These are phyloP conservation scores for Parnassius smintheus DNA, from an alignment of 2,888 invertebrate genomes.

Conservation along the genomic window DNA sequence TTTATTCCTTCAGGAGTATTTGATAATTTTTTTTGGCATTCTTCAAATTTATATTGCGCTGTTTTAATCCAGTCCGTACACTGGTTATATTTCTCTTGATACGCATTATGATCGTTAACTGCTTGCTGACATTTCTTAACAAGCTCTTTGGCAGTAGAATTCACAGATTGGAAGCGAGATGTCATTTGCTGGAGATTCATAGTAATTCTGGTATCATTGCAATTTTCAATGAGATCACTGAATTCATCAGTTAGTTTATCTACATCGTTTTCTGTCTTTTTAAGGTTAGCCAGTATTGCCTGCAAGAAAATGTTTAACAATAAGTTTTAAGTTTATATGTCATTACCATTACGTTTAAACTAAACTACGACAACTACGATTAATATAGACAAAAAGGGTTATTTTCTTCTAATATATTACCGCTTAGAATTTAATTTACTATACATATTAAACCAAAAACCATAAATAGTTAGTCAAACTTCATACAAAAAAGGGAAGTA, in stretches of 20 bases:
- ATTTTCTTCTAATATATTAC: slow-evolving; percentile 16
- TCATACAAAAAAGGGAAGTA: slow-evolving; percentile 29
- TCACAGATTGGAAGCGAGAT: slow-evolving; percentile 93
- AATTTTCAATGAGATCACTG: slow-evolving; percentile 90
- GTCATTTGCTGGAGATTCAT: slow-evolving; percentile 94
- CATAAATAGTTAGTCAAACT: slow-evolving; percentile 28
- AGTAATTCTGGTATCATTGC: slow-evolving; percentile 92
- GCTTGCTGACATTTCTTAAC: slow-evolving; percentile 96
- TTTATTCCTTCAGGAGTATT: slow-evolving; percentile 86
- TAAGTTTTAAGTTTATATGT: slow-evolving; percentile 1
- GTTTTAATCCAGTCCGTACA: slow-evolving; percentile 90
- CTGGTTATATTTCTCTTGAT: slow-evolving; percentile 91
- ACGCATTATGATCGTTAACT: slow-evolving; percentile 89
- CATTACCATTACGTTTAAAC: slow-evolving; percentile 45
- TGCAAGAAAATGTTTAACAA: slow-evolving; percentile 56
- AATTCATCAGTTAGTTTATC: slow-evolving; percentile 93
- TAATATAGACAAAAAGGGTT: slow-evolving; percentile 49
- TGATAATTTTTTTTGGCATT: slow-evolving; percentile 83
- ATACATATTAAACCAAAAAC: slow-evolving; percentile 25
- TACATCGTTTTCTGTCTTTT: slow-evolving; percentile 92
- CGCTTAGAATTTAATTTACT: slow-evolving; percentile 4
- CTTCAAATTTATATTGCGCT: slow-evolving; percentile 87
- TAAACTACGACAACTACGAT: slow-evolving; percentile 74
- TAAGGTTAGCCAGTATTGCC: slow-evolving; percentile 88
- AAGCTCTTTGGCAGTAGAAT: slow-evolving; percentile 93